Evolutionary conservation across 2,888 invertebrate species (phyloP).

Genomic region (Phengaris arion): DNA sequence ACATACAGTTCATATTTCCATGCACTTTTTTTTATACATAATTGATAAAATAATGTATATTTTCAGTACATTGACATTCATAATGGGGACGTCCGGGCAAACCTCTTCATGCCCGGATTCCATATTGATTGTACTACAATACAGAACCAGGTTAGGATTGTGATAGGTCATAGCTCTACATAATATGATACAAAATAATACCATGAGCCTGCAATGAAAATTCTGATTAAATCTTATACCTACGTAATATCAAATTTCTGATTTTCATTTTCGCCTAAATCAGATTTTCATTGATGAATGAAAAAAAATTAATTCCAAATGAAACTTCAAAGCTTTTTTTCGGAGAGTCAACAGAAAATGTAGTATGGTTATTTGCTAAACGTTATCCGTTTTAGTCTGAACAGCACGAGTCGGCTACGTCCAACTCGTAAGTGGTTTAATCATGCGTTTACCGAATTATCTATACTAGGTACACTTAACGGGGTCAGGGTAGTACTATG

Average conservation of each 20-base stretch:
- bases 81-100: conserved; percentile 28
- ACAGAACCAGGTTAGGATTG: conserved; percentile 19
- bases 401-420: background rate
- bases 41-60: conserved; percentile 5
- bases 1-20: no score
- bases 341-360: no score
- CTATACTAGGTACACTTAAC: conserved; percentile 13
- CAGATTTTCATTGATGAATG: no score
- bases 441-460: conserved; percentile 10
- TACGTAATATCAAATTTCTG: no score
- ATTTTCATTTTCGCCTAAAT: no score
- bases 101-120: conserved; percentile 4
- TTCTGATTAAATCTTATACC: background rate
- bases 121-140: conserved; percentile 22
- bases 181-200: background rate
- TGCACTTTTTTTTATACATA: no score
- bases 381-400: background rate
- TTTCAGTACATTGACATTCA: conserved; percentile 25
- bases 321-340: no score
- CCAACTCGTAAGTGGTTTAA: background rate
- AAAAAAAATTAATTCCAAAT: no score
- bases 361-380: no score
- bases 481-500: conserved; percentile 27
- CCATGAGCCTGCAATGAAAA: no score
- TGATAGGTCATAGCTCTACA: conserved; percentile 29